Evolutionary conservation across 1,140 invertebrate species (phyloP).

Genomic region (Cheumatopsyche charites): DNA sequence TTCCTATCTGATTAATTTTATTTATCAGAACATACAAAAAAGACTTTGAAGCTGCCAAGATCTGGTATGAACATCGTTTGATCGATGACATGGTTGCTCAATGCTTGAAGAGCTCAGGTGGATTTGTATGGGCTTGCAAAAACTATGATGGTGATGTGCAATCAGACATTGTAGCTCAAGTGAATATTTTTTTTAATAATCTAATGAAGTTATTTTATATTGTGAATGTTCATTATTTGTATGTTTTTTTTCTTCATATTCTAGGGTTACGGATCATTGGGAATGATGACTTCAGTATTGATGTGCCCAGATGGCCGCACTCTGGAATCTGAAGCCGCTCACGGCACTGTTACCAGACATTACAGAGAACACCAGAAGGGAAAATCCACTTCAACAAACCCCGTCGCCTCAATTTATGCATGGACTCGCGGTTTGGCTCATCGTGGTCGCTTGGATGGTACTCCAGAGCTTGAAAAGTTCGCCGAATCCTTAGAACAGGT

Average conservation of each 20-base stretch:
- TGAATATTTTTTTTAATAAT: slow-evolving; percentile 38
- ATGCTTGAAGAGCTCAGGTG: slow-evolving; percentile 82
- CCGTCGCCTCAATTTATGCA: slow-evolving; percentile 91
- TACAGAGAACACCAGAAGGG: slow-evolving; percentile 85
- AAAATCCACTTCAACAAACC: slow-evolving; percentile 85
- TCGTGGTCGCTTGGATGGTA: slow-evolving; percentile 81
- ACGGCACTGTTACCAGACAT: slow-evolving; percentile 91
- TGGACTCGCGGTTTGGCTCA: slow-evolving; percentile 88
- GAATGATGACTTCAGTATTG: slow-evolving; percentile 91
- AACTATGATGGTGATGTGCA: slow-evolving; percentile 94
- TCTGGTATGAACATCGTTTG: slow-evolving; percentile 92
- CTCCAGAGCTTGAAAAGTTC: slow-evolving; percentile 70
- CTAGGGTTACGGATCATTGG: slow-evolving; percentile 85
- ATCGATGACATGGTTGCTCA: slow-evolving; percentile 95
- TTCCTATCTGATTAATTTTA: slow-evolving; percentile 19
- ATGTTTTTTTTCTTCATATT: neutral
- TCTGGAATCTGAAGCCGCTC: slow-evolving; percentile 89
- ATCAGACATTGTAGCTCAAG: slow-evolving; percentile 81
- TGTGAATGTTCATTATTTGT: too few species aligned
- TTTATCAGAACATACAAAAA: slow-evolving; percentile 73
- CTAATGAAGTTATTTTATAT: too few species aligned
- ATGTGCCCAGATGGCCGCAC: slow-evolving; percentile 92
- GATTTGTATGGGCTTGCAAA: slow-evolving; percentile 93
- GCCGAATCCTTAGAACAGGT: slow-evolving; percentile 62
- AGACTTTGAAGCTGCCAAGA: slow-evolving; percentile 76